Base-by-base conservation (phyloP, 2,113 vertebrate genomes). In the Cinclus cinclus region DNA sequence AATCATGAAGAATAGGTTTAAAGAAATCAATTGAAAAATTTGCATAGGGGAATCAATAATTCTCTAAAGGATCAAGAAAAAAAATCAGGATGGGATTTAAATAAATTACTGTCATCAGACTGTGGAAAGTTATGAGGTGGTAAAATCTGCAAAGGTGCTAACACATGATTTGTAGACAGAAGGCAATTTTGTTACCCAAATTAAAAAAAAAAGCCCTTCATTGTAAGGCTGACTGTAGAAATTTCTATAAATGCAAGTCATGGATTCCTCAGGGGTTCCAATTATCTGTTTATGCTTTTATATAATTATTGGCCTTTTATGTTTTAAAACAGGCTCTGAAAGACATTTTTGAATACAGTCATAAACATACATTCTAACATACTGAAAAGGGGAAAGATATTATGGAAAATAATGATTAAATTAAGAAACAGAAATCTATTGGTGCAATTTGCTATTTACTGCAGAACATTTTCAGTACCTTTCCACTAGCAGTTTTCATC, bases 401-500 rank as follows among this genome's bases (percentile, higher is more conserved):
- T 31, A 15, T 2, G 15, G 25, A 83, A 86, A 93, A 75, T 7
- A 77, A 35, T 13, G 9, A 79, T 25, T 25, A 46, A 75, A 56
- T n/a, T 39, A 23, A 87, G 87, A 87, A 55, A 0, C 10, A 62
- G 7, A 52, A 56, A 62, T 50, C 63, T 13, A 67, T 28, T 25
- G n/a, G 65, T 60, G 28, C 8, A 55, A 77, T 64, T 49, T 44
- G 22, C 21, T 70, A 18, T 87, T 75, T 53, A 84, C 59, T 69
- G 67, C 37, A 15, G 74, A 77, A 76, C 19, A 52, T 75, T 95
- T 80, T 87, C 44, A 65, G 76, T 98, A 99, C 99, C 99, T 99
- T 99, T 98, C 99, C 99, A 83, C 98, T 99, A 92, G 99, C 98
- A 20, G 99, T 99, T 98, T 99, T 99, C 99, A 99, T 99, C 87